Conservation (phyloP, 2,113 vertebrate genomes). For the Dipodomys merriami region DNA sequence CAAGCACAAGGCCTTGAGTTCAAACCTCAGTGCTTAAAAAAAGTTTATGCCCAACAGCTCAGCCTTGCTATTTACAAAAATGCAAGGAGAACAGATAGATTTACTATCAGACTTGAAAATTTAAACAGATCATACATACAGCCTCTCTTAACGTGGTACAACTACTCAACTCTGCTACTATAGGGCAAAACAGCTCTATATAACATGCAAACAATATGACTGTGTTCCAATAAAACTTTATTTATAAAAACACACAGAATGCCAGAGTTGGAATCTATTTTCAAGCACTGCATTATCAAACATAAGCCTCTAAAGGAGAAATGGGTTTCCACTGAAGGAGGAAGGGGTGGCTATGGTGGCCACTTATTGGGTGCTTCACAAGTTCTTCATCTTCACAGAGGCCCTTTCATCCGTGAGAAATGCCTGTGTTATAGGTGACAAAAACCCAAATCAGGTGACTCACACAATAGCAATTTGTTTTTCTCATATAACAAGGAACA, state of each 20-base stretch:
- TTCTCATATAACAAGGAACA: not conserved
- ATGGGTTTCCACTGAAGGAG: not conserved
- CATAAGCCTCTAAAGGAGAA: not conserved
- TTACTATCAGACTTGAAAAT: not conserved
- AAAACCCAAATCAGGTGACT: not conserved
- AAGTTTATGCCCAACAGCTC: not conserved
- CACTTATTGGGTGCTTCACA: not conserved
- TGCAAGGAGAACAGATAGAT: not conserved
- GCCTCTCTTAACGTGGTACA: not conserved
- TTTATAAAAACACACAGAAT: constrained; percentile 15
- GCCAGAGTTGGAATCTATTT: not conserved
- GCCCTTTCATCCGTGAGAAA: not conserved
- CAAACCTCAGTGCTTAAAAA: not conserved
- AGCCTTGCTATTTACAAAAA: not conserved
- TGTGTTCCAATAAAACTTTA: constrained; percentile 50
- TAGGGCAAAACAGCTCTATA: not conserved
- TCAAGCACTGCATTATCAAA: not conserved
- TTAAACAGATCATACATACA: not conserved
- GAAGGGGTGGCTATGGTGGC: not conserved
- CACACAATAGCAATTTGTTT: not conserved
- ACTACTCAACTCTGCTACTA: not conserved
- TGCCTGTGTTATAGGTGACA: not conserved
- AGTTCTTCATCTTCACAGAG: not conserved
- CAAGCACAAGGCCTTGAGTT: no score
- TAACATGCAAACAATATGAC: not conserved